Evolutionary conservation across 37 sponge, comb jelly and placozoan species (phyloP), one percentile per base, ranked within the genome.

Genomic region (Chondrilla cf. caribensis): DNA sequence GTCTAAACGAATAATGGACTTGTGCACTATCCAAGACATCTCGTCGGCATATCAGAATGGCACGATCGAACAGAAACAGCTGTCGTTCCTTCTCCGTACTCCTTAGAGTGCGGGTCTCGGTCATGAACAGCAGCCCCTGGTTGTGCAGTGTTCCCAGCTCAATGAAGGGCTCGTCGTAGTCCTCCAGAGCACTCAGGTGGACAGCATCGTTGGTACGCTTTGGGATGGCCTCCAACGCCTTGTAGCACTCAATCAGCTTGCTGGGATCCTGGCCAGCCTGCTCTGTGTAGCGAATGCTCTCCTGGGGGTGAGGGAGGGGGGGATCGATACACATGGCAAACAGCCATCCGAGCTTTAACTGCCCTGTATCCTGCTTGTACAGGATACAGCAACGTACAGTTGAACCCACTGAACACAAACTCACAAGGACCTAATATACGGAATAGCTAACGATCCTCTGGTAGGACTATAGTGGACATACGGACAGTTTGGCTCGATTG

Each of bases 151-250:
- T 65, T 21, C 89, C 90, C 11, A 89, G 60, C 21, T 89, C 84
- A 8, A 42, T 31, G 17, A 82, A 44, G 0, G 86, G 77, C 38
- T 86, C 93, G 41, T 88, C 78, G 25, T 43, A 87, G 75, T 78
- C 85, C 33, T 87, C 77, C 44, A 94, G 79, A 5, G 82, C 43
- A 54, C 82, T 82, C 0, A 90, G 60, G 66, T 94, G 85, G 37
- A 94, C 67, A 38, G 90, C 94, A 84, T 90, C 84, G 75, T 94
- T 90, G 57, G 94, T 87, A 8, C 60, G 59, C 73, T 83, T 85
- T 51, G 83, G 83, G 18, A 85, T 51, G 31, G 83, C 83, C 9
- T 22, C 21, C 76, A 73, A 17, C 0, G 22, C 24, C 25, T 38
- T 22, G 31, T 83, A 77, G 25, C 62, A 58, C 33, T 47, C 59